phyloP scores from a whole-genome alignment of 1,140 invertebrate species.

The Belonocnema kinseyi region DNA sequence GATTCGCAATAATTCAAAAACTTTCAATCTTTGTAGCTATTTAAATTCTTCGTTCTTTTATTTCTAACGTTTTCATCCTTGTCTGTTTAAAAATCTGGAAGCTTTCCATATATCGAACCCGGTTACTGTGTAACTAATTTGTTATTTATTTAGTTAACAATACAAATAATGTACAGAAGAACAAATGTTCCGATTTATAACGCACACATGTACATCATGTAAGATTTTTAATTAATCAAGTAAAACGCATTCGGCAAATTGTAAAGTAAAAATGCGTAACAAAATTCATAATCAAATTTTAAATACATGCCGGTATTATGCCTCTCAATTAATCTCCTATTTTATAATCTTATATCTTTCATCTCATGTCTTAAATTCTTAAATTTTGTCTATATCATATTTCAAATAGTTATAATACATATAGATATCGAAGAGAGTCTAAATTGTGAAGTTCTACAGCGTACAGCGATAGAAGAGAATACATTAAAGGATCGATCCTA shows the following conservation, averaged over 20 bases:
- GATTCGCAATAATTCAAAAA: no score
- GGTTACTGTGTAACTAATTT: slow-evolving; percentile 52
- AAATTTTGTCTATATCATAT: background rate
- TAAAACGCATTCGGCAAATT: slow-evolving; percentile 10
- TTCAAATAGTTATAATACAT: background rate
- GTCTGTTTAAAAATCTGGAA: no score
- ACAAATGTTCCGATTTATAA: slow-evolving; percentile 50
- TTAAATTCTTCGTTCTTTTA: no score
- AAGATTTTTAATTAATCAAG: background rate
- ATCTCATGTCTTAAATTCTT: background rate
- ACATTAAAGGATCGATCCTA: slow-evolving; percentile 18
- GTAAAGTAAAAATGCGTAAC: slow-evolving; percentile 44
- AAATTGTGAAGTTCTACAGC: slow-evolving; percentile 30
- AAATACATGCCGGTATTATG: background rate
- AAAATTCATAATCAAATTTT: slow-evolving; percentile 31
- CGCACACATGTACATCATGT: slow-evolving; percentile 39
- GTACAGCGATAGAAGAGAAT: slow-evolving; percentile 35
- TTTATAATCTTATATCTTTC: background rate
- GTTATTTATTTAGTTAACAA: slow-evolving; percentile 75
- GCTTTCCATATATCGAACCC: background rate
- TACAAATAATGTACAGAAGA: slow-evolving; percentile 75
- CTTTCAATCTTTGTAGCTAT: no score
- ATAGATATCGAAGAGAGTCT: background rate
- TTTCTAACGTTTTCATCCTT: no score
- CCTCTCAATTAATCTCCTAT: background rate